phyloP scores from a whole-genome alignment of 2,888 invertebrate species.

The Dryomyza anilis region DNA sequence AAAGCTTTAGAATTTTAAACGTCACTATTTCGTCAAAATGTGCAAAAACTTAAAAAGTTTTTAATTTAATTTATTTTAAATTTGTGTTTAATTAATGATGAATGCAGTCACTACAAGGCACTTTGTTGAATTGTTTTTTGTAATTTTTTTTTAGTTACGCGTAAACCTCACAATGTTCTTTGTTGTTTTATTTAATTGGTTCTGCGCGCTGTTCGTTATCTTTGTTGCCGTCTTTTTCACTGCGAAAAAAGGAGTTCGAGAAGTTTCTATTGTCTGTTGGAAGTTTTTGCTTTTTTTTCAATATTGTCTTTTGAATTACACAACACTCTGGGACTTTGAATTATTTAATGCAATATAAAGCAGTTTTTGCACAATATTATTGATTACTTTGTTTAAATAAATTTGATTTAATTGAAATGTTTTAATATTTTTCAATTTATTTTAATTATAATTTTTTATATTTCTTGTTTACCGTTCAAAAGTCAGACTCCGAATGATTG shows the following conservation, averaged over 20 bases:
- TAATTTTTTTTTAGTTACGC: background rate
- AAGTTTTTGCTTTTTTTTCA: background rate
- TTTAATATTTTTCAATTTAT: constrained; percentile 22
- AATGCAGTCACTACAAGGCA: constrained; percentile 12
- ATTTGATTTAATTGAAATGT: constrained; percentile 30
- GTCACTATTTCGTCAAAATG: background rate
- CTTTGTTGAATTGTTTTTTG: background rate
- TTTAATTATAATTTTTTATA: too few relatives aligned
- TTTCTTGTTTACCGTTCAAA: constrained; percentile 45
- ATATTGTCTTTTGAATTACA: background rate
- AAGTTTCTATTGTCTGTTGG: constrained; percentile 1
- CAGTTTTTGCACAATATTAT: constrained; percentile 6
- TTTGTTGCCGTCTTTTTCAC: background rate
- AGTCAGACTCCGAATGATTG: constrained; percentile 49
- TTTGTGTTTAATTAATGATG: background rate
- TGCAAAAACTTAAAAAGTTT: background rate
- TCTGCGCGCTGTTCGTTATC: background rate
- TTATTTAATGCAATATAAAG: background rate
- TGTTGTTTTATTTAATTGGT: background rate
- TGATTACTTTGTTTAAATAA: constrained; percentile 25
- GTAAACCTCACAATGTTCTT: background rate
- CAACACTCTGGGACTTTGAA: background rate
- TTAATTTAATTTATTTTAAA: constrained; percentile 5
- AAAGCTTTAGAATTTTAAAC: too few relatives aligned
- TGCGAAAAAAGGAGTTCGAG: background rate